A percentile compares a stretch with the other conserved stretches of the same genome.
Conservation (phyloP, 1,140 invertebrate species). For the Elysia chlorotica region DNA sequence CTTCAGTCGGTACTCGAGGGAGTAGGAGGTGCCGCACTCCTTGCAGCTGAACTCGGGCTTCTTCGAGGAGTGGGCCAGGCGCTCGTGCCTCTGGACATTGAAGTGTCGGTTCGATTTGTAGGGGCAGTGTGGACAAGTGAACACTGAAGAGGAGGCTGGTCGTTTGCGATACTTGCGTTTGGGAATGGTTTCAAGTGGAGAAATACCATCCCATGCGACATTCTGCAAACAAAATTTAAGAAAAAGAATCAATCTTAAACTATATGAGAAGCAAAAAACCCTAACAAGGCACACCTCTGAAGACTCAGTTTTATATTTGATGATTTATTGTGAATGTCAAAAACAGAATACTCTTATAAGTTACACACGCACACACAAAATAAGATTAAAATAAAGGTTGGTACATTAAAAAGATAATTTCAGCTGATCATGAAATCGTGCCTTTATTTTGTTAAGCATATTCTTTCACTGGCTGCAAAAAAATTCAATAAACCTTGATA, state of each 20-base stretch:
- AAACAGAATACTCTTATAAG: neutral
- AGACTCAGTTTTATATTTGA: neutral
- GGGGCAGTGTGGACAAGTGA: slow-evolving; percentile 19
- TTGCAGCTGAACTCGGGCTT: slow-evolving; percentile 24
- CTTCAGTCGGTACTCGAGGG: slow-evolving; percentile 20
- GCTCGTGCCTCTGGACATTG: slow-evolving; percentile 21
- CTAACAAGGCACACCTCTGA: too few species aligned
- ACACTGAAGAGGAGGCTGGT: slow-evolving; percentile 11
- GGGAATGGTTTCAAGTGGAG: slow-evolving; percentile 1
- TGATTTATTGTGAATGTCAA: neutral
- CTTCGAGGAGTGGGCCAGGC: slow-evolving; percentile 19
- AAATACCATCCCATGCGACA: neutral
- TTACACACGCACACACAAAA: neutral
- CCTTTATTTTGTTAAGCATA: too few species aligned
- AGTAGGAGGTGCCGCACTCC: slow-evolving; percentile 22
- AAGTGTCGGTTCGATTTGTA: slow-evolving; percentile 23
- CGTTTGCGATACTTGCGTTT: slow-evolving; percentile 15
- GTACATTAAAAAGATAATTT: neutral
- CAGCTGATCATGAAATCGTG: too few species aligned
- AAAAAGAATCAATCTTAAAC: too few species aligned
- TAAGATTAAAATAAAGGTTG: neutral
- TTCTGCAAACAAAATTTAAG: slow-evolving; percentile 9
- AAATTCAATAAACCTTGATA: too few species aligned
- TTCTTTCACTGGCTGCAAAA: too few species aligned
- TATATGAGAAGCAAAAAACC: too few species aligned